Base-by-base conservation (phyloP, 1,140 invertebrate genomes). In the Euborellia annulipes region DNA sequence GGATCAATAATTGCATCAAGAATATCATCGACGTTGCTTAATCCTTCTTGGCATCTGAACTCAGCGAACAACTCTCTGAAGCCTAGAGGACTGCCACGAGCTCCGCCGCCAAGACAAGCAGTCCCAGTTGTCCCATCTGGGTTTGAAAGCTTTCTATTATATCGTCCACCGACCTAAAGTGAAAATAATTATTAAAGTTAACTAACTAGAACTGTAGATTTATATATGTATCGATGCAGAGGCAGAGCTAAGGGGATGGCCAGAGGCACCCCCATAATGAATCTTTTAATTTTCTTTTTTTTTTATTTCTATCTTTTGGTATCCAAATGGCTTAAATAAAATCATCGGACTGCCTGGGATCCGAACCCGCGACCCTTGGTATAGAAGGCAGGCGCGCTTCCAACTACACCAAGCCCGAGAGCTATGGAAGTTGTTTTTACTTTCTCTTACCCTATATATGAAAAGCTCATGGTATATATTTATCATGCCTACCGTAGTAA, bases 11-110 rank as follows among this genome's bases (percentile, higher is more conserved):
- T 88, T 51, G 80, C 79, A 52, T 79, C 79, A 13, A 91, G 69
- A 44, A 91, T 87, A 55, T 89, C 85, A 60, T 91, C 86, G 61
- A 89, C 76, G 42, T 79, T 87, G 55, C 83, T 80, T 19, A 88
- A 66, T 50, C 85, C 85, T 62, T 88, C 85, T 63, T 87, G 82
- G 49, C 82, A 73, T 46, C 80, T 72, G 54, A 87, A 81, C 66
- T 85, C 82, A 57, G 82, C 79, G 61, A 85, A 85, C 41, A 86
- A 65, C 63, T 86, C 83, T 46, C 79, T 80, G 60, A 87, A 84
- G 46, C 83, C 83, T 41, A 86, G 66, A 41, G 82, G 82, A 48
- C 80, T 83, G 13, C 41, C 36, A 13, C 36, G 20, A 2, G 13
- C 7, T 2, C 36, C 57, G 8, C 55, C 63, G 17, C 71, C 71